phyloP scores from a whole-genome alignment of 2,888 invertebrate genomes.

The Cephus sareptanus region DNA sequence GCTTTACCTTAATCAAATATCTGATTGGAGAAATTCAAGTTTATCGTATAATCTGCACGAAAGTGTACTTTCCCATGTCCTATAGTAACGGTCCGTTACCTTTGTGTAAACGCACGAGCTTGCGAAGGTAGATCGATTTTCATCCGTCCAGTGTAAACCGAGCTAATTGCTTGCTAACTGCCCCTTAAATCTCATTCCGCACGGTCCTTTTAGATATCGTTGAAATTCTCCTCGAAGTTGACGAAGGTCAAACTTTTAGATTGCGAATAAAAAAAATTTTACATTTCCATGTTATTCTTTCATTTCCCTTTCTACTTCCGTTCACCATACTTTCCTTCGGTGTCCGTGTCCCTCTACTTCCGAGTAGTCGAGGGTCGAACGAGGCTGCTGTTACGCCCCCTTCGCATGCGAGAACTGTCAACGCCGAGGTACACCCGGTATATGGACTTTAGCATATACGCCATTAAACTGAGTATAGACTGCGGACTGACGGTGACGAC shows the following conservation, averaged over 20 bases:
- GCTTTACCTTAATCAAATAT: background rate
- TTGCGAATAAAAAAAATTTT: background rate
- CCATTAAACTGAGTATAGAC: background rate
- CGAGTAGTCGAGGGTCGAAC: background rate
- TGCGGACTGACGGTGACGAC: slow-evolving; percentile 12
- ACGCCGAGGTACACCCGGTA: background rate
- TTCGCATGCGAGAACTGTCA: background rate
- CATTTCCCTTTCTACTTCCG: no score
- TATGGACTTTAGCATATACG: background rate
- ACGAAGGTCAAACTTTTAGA: background rate
- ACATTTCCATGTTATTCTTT: no score
- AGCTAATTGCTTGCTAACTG: background rate
- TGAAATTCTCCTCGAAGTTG: background rate
- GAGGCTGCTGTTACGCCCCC: background rate
- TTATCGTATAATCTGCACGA: background rate
- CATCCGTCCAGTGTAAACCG: background rate
- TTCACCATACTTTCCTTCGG: background rate
- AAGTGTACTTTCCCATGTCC: background rate
- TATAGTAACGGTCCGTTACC: background rate
- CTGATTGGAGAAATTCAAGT: background rate
- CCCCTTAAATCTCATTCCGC: background rate
- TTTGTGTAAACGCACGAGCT: background rate
- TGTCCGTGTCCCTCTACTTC: background rate
- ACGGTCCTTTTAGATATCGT: background rate
- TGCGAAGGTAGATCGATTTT: background rate